Evolutionary conservation across 92 coral and sea anemone genomes (phyloP).

Genomic region (Zoanthus gigantus): DNA sequence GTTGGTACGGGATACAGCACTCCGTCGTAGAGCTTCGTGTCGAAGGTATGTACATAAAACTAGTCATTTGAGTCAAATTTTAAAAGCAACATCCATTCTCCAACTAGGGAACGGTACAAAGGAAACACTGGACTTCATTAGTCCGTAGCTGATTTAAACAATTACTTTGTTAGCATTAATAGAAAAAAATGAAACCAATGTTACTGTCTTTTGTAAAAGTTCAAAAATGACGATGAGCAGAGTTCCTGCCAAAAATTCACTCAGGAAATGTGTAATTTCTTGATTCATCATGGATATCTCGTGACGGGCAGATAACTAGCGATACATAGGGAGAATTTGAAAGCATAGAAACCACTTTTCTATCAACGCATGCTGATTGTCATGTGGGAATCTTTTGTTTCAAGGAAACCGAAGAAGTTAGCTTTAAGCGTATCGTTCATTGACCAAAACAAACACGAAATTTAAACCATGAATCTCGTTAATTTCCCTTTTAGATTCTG

Average conservation of each 20-base stretch:
- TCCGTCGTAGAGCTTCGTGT: slow-evolving; percentile 24
- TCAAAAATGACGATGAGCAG: neutral
- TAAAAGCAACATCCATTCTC: neutral
- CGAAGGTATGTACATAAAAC: slow-evolving; percentile 13
- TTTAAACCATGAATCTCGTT: neutral
- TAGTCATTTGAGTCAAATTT: neutral
- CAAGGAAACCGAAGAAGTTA: slow-evolving; percentile 9
- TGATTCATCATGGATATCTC: neutral
- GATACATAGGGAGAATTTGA: neutral
- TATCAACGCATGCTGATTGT: slow-evolving; percentile 23
- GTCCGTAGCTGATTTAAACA: neutral
- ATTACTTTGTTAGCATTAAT: slow-evolving; percentile 1
- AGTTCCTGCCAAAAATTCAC: neutral
- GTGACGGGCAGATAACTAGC: neutral
- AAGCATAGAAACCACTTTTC: neutral
- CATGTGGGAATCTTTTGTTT: slow-evolving; percentile 38
- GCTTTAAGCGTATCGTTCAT: neutral
- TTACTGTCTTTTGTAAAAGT: neutral
- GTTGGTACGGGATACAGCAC: neutral
- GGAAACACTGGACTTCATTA: slow-evolving; percentile 6
- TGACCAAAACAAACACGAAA: neutral
- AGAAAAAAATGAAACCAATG: neutral
- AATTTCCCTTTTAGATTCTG: neutral
- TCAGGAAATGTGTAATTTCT: neutral
- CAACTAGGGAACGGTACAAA: neutral